These are phyloP conservation scores for Drosophila tripunctata DNA, from an alignment of 2,888 invertebrate genomes.

Conservation along the genomic window DNA sequence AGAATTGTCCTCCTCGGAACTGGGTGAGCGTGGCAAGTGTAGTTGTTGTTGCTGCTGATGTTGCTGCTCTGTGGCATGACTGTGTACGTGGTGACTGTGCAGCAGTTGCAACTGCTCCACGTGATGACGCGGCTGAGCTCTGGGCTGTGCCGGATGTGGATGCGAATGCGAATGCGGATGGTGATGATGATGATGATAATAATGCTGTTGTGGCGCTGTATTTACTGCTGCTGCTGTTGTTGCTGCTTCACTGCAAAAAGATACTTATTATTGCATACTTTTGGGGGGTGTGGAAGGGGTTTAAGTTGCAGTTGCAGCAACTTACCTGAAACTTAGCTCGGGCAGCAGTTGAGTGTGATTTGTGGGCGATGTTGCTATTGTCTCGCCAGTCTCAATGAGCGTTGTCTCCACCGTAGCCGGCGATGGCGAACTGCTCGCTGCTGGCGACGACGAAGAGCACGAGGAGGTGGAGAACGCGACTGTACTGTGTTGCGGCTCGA, in stretches of 20 bases:
- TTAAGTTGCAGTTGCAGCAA: background rate
- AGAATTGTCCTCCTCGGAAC: slow-evolving; percentile 94
- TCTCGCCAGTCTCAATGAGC: slow-evolving; percentile 60
- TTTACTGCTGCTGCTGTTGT: slow-evolving; percentile 36
- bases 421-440: slow-evolving; percentile 28
- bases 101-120: slow-evolving; percentile 73
- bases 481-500: slow-evolving; percentile 78
- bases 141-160: slow-evolving; percentile 40
- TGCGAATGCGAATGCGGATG: slow-evolving; percentile 46
- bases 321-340: slow-evolving; percentile 75
- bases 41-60: slow-evolving; percentile 28
- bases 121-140: slow-evolving; percentile 51
- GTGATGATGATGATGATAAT: slow-evolving; percentile 60
- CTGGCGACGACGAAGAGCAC: slow-evolving; percentile 26
- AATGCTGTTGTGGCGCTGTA: slow-evolving; percentile 39
- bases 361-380: slow-evolving; percentile 36
- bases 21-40: slow-evolving; percentile 84
- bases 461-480: slow-evolving; percentile 53
- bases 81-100: slow-evolving; percentile 60
- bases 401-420: slow-evolving; percentile 60
- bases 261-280: slow-evolving; percentile 27
- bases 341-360: slow-evolving; percentile 56
- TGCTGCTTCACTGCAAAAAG: slow-evolving; percentile 9
- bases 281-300: background rate
- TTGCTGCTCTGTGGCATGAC: slow-evolving; percentile 53